Percentiles rank a stretch among this genome's conserved stretches.
phyloP scores from a whole-genome alignment of 2,888 invertebrate species.

The Ichneumoninae sp. region DNA sequence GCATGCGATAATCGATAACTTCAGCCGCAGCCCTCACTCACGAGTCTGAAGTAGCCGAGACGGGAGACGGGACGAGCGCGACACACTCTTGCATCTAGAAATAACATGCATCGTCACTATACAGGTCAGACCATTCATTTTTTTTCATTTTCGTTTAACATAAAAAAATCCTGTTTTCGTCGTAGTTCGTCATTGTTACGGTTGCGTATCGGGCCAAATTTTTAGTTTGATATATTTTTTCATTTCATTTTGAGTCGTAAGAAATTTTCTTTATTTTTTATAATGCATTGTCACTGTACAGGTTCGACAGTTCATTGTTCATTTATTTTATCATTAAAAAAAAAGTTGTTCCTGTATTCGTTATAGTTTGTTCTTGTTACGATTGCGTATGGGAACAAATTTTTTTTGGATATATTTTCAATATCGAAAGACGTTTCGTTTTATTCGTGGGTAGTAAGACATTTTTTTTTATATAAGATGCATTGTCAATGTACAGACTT shows the following conservation, averaged over 20 bases:
- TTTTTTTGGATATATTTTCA: neutral
- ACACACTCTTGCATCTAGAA: slow-evolving; percentile 26
- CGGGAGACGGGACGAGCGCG: neutral
- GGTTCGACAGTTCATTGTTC: neutral
- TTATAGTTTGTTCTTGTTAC: too few relatives aligned
- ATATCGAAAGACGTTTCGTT: neutral
- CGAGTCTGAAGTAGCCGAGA: neutral
- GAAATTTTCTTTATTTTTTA: neutral
- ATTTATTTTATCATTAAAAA: neutral
- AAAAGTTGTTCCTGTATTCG: too few relatives aligned
- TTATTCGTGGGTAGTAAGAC: neutral
- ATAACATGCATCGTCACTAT: neutral
- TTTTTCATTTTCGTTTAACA: neutral
- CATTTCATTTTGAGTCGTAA: neutral
- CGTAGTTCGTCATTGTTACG: too few relatives aligned
- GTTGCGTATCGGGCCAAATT: neutral
- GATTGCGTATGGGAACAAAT: too few relatives aligned
- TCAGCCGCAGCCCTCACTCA: neutral
- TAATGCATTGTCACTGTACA: neutral
- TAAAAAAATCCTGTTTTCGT: too few relatives aligned
- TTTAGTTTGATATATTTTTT: neutral
- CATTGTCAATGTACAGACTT: neutral
- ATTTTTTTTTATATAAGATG: neutral
- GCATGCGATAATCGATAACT: slow-evolving; percentile 37
- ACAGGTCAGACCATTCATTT: neutral